Evolutionary conservation across 1,140 invertebrate genomes (phyloP).

Genomic region (Ectropis grisescens): DNA sequence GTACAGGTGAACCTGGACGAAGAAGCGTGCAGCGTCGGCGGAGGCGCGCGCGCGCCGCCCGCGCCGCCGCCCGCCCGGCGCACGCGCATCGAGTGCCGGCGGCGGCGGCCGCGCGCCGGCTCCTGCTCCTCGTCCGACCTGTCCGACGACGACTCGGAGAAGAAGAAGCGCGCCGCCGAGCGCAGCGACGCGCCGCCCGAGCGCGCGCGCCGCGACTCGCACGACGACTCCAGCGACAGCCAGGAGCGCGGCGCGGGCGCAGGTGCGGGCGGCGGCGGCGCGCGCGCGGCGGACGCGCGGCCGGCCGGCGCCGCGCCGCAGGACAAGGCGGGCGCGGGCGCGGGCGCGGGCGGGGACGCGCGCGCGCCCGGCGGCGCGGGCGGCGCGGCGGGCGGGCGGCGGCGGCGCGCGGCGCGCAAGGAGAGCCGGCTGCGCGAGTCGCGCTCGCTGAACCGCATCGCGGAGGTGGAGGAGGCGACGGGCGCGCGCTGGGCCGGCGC

Average conservation of each 20-base stretch:
- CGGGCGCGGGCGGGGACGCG: conserved; percentile 68
- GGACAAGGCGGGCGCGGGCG: conserved; percentile 46
- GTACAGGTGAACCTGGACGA: conserved; percentile 52
- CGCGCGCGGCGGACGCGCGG: conserved; percentile 39
- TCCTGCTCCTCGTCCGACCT: conserved; percentile 92
- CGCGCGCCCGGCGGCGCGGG: conserved; percentile 22
- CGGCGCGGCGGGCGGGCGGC: conserved; percentile 43
- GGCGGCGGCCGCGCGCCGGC: conserved; percentile 78
- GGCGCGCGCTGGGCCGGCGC: conserved; percentile 37
- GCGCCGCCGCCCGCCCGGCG: conserved; percentile 25
- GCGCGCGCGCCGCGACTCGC: conserved; percentile 79
- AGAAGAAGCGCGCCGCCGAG: conserved; percentile 84
- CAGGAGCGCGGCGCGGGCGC: conserved; percentile 68
- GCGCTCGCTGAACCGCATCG: conserved; percentile 85
- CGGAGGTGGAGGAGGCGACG: conserved; percentile 68
- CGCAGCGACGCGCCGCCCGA: conserved; percentile 67
- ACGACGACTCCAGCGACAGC: conserved; percentile 79
- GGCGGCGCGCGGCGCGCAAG: conserved; percentile 63
- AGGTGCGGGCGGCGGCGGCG: conserved; percentile 45
- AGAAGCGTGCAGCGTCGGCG: conserved; percentile 15
- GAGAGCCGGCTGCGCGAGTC: conserved; percentile 82
- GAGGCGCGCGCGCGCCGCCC: conserved; percentile 19
- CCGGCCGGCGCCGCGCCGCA: conserved; percentile 26
- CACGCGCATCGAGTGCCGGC: conserved; percentile 56
- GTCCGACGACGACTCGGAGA: conserved; percentile 90